Base-by-base conservation (phyloP, 53 echinoderm and acorn worm species). In the Zoroaster sp. region DNA sequence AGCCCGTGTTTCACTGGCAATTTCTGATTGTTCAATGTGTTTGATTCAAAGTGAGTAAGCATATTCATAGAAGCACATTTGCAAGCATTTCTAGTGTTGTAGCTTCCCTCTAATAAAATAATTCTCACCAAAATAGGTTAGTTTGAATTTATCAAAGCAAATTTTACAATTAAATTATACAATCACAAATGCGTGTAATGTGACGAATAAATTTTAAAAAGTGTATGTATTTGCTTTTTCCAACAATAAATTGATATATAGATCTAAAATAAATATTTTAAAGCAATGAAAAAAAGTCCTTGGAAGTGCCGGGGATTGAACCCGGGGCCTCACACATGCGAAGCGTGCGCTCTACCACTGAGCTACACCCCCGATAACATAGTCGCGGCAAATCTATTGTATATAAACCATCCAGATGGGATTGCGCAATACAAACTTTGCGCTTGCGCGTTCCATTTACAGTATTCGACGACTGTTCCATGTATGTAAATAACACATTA, bases 271-370 rank as follows among this genome's bases (percentile, higher is more conserved):
- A 28, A 52, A 36, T 4, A n/a, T 2, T 12, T 8, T 67, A 78
- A 86, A 49, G n/a, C n/a, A n/a, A n/a, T n/a, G n/a, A 43, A 66
- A 5, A 82, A 42, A 35, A 63, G 2, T 2, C 0, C 8, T 0
- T 88, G 88, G 88, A 88, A 68, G 63, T 88, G 88, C 88, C 88
- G 88, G 88, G 88, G 75, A 39, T 88, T 47, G 88, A 88, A 88
- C 88, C 88, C 88, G 88, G 88, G 88, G 88, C 88, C 88, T 88
- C 88, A 66, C 68, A 37, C 78, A 78, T 88, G 88, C 88, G 85
- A 85, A 85, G 71, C 85, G 71, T 70, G 85, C 85, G 85, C 85
- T 85, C 85, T 85, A 85, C 85, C 88, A 77, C 88, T 88, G 88
- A 88, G 88, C 88, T 88, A 88, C 88, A 88, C 42, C 88, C 88